phyloP scores from a whole-genome alignment of 2,113 vertebrate species.

The Cyprinodon variegatus region DNA sequence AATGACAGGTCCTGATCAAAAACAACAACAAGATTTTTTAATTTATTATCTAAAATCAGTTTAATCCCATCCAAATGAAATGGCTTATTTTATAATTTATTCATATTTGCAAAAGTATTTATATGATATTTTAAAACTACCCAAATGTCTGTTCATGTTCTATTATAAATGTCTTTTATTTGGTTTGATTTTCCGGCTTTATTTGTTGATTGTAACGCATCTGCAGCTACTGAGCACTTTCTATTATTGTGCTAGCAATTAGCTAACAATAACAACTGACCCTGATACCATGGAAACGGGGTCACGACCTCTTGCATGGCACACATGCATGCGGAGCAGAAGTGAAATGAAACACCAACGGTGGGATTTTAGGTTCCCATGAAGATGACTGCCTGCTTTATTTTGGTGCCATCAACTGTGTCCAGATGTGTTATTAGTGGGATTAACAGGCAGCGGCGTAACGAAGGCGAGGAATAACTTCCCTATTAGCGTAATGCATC shows the following conservation, averaged over 20 bases:
- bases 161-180: too few relatives aligned
- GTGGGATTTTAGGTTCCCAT: constrained; percentile 36
- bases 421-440: constrained; percentile 48
- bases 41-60: too few relatives aligned
- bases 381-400: constrained; percentile 16
- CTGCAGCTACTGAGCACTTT: constrained; percentile 40
- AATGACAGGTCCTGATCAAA: too few relatives aligned
- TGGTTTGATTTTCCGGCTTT: too few relatives aligned
- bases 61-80: too few relatives aligned
- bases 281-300: constrained; percentile 65
- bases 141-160: too few relatives aligned
- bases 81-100: too few relatives aligned
- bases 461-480: constrained; percentile 18
- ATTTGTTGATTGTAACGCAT: not conserved
- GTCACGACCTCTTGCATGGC: constrained; percentile 48
- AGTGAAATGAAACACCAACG: constrained; percentile 17
- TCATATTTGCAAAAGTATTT: too few relatives aligned
- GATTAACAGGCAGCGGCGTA: constrained; percentile 12
- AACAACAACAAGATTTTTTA: too few relatives aligned
- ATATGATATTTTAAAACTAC: too few relatives aligned
- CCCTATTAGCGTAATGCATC: constrained; percentile 19
- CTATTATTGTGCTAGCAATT: constrained; percentile 73
- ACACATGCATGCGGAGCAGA: not conserved
- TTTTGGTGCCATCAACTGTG: constrained; percentile 30
- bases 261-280: constrained; percentile 70